Evolutionary conservation across 1,140 invertebrate species (phyloP).

Genomic region (Drosophila burlai): DNA sequence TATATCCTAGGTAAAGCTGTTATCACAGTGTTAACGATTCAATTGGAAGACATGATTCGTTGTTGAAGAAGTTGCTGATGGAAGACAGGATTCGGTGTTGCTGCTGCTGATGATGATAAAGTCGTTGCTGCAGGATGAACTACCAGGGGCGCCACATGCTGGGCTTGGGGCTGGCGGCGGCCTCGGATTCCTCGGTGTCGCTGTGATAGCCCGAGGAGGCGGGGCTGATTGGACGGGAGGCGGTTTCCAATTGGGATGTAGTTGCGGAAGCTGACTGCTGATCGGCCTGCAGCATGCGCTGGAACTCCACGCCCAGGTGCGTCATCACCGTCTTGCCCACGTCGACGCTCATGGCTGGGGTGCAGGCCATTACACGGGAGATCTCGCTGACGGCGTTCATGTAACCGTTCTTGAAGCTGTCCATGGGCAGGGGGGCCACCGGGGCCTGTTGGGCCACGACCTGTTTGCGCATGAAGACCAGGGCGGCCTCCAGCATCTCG

Average conservation of each 20-base stretch:
- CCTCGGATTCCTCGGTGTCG: slow-evolving; percentile 66
- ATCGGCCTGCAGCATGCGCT: slow-evolving; percentile 87
- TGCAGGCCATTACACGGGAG: slow-evolving; percentile 92
- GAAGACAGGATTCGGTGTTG: slow-evolving; percentile 42
- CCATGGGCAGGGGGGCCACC: slow-evolving; percentile 86
- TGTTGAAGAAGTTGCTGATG: slow-evolving; percentile 30
- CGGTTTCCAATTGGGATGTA: slow-evolving; percentile 46
- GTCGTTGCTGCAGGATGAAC: slow-evolving; percentile 41
- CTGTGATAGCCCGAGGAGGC: slow-evolving; percentile 83
- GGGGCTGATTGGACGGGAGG: slow-evolving; percentile 66
- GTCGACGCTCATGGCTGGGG: slow-evolving; percentile 93
- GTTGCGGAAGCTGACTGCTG: slow-evolving; percentile 41
- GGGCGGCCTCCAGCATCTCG: slow-evolving; percentile 97
- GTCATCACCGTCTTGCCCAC: slow-evolving; percentile 94
- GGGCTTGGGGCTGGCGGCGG: slow-evolving; percentile 85
- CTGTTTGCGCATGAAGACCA: slow-evolving; percentile 90
- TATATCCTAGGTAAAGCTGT: slow-evolving; percentile 70
- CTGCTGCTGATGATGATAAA: slow-evolving; percentile 18
- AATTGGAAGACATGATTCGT: slow-evolving; percentile 77
- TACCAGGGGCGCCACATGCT: slow-evolving; percentile 90
- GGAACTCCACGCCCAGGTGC: slow-evolving; percentile 92
- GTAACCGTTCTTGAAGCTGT: slow-evolving; percentile 95
- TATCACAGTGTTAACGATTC: slow-evolving; percentile 71
- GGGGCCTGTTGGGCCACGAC: slow-evolving; percentile 67
- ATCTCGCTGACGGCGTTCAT: slow-evolving; percentile 97